These are phyloP conservation scores for Liolophura sinensis DNA, from an alignment of 1,140 invertebrate species.

Conservation along the genomic window DNA sequence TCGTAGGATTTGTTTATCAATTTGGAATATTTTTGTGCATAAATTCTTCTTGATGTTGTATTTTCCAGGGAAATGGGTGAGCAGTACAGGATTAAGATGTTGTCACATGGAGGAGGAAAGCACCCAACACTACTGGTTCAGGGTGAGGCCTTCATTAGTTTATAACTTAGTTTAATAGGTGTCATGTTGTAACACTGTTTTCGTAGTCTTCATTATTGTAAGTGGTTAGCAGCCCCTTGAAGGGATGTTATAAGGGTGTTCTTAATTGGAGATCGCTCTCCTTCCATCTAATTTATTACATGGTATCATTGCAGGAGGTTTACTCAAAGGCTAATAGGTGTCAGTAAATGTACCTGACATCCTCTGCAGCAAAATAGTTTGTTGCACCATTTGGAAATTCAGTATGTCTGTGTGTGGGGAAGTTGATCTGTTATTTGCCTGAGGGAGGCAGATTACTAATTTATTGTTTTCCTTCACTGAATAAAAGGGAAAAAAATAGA, in stretches of 20 bases:
- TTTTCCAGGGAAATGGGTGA: slow-evolving; percentile 71
- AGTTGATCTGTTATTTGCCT: no score
- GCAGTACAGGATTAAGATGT: slow-evolving; percentile 74
- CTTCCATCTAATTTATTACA: background rate
- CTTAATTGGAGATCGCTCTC: no score
- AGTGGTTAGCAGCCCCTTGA: background rate
- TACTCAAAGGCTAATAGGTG: no score
- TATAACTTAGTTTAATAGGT: background rate
- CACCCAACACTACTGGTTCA: slow-evolving; percentile 73
- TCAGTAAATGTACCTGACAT: no score
- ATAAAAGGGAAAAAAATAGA: no score
- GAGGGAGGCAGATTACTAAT: no score
- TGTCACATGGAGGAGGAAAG: slow-evolving; percentile 87
- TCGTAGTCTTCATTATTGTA: background rate
- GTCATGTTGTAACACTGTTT: background rate
- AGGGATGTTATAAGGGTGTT: background rate
- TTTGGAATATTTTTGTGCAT: background rate
- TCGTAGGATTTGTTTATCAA: background rate
- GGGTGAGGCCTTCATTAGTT: slow-evolving; percentile 25
- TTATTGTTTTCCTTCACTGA: no score
- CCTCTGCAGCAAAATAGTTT: no score
- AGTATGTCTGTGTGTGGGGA: no score
- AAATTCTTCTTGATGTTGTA: background rate
- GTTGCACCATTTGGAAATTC: no score
- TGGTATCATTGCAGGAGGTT: background rate